These are phyloP conservation scores for Etheostoma nigrum DNA, from an alignment of 2,797 vertebrate species.

Conservation along the genomic window DNA sequence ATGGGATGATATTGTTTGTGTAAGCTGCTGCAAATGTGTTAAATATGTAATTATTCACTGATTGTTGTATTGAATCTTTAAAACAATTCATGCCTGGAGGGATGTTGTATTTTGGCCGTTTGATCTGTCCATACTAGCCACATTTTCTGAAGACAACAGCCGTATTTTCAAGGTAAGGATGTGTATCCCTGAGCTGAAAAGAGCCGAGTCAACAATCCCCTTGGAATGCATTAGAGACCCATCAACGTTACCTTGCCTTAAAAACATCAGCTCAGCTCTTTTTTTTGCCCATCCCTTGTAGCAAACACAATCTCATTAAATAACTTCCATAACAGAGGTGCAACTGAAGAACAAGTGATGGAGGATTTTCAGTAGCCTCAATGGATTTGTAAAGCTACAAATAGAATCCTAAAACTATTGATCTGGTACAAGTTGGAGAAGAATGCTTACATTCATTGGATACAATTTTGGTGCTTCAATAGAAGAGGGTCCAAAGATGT, in stretches of 20 bases:
- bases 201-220: constrained; percentile 79
- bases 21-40: constrained; percentile 33
- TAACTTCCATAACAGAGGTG: constrained; percentile 68
- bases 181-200: constrained; percentile 72
- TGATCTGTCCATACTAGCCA: constrained; percentile 40
- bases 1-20: constrained; percentile 8
- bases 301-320: constrained; percentile 81
- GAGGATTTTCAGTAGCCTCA: constrained; percentile 48
- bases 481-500: background rate
- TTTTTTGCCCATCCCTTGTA: constrained; percentile 72
- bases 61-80: constrained; percentile 36
- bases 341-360: constrained; percentile 54
- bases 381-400: constrained; percentile 35
- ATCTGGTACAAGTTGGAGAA: constrained; percentile 37
- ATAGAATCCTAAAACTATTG: constrained; percentile 47
- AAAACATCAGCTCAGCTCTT: constrained; percentile 84
- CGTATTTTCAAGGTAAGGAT: constrained; percentile 78
- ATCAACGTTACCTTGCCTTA: constrained; percentile 71
- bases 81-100: constrained; percentile 26
- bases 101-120: constrained; percentile 30
- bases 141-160: constrained; percentile 65
- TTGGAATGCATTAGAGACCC: constrained; percentile 81
- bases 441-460: constrained; percentile 19
- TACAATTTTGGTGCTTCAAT: constrained; percentile 12
- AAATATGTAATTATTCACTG: constrained; percentile 33